A percentile compares a stretch with the other conserved stretches of the same genome.
These are phyloP conservation scores for Ornithorhynchus anatinus DNA, from an alignment of 2,113 vertebrate species.

Conservation along the genomic window DNA sequence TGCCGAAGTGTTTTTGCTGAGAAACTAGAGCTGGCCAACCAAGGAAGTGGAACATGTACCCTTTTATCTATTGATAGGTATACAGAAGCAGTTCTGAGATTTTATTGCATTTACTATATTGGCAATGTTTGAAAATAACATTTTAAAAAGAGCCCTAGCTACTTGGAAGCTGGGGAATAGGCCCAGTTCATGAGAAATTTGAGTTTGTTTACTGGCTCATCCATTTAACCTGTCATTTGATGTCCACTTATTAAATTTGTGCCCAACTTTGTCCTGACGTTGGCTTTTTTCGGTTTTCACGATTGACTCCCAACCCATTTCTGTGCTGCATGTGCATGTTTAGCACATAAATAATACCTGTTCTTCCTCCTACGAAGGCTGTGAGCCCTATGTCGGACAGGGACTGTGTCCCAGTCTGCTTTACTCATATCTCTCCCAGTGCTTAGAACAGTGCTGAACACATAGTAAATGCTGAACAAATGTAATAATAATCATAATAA, in stretches of 20 bases:
- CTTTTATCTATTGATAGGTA: slow-evolving; percentile 8
- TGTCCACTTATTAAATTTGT: neutral
- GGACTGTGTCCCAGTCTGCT: too few species aligned
- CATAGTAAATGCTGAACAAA: too few species aligned
- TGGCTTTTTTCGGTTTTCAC: neutral
- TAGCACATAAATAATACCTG: neutral
- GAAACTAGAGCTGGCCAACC: slow-evolving; percentile 12
- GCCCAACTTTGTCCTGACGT: neutral
- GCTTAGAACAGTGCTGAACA: too few species aligned
- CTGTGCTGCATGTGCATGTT: neutral
- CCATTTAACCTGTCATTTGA: neutral
- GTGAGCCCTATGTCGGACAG: too few species aligned
- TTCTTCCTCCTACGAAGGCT: neutral
- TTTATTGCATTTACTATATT: neutral
- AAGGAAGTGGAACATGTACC: slow-evolving; percentile 22
- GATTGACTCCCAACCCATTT: neutral
- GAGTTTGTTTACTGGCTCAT: neutral
- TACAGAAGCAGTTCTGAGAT: slow-evolving; percentile 22
- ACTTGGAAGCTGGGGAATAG: neutral
- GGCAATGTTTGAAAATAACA: neutral
- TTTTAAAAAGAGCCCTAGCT: neutral
- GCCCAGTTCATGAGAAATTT: neutral
- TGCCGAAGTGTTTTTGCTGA: slow-evolving; percentile 32
- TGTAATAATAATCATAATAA: too few species aligned
- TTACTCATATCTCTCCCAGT: too few species aligned